A percentile compares a stretch with the other conserved stretches of the same genome.
Conservation (phyloP, 2,888 invertebrate species). For the Emesis russula region DNA sequence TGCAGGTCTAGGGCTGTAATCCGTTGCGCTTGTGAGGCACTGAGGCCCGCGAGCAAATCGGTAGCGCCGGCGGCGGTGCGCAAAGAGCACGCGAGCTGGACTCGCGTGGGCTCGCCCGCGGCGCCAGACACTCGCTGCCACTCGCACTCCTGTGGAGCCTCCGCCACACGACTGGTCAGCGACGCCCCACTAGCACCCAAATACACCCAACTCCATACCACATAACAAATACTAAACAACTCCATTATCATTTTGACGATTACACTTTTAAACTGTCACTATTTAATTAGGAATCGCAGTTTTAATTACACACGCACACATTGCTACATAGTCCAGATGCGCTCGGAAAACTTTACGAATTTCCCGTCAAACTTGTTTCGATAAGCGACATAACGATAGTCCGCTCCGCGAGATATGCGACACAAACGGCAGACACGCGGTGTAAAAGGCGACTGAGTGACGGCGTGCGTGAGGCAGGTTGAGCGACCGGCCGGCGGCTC, state of each 20-base stretch:
- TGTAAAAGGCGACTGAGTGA: slow-evolving; percentile 93
- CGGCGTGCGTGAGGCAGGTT: slow-evolving; percentile 92
- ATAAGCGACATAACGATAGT: slow-evolving; percentile 95
- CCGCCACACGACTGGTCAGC: slow-evolving; percentile 95
- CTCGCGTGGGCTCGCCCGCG: slow-evolving; percentile 95
- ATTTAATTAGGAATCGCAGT: slow-evolving; percentile 93
- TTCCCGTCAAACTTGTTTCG: slow-evolving; percentile 96
- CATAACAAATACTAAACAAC: slow-evolving; percentile 93
- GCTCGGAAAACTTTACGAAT: slow-evolving; percentile 95
- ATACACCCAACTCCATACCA: slow-evolving; percentile 93
- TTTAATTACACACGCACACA: slow-evolving; percentile 94
- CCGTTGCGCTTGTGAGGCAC: slow-evolving; percentile 97
- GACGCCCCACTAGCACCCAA: slow-evolving; percentile 93
- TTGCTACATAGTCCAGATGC: slow-evolving; percentile 94
- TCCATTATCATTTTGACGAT: slow-evolving; percentile 94
- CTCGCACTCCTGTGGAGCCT: slow-evolving; percentile 97
- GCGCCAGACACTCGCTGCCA: slow-evolving; percentile 96
- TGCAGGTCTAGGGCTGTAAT: slow-evolving; percentile 97
- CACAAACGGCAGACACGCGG: slow-evolving; percentile 91
- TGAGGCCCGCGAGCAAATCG: slow-evolving; percentile 96
- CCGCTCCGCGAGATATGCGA: slow-evolving; percentile 89
- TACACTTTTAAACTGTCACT: slow-evolving; percentile 95
- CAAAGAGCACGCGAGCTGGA: slow-evolving; percentile 97
- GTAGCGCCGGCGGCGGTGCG: slow-evolving; percentile 97
- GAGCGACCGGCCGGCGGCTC: slow-evolving; percentile 94